These are phyloP conservation scores for Pipa parva DNA, from an alignment of 2,113 vertebrate genomes.

Conservation along the genomic window DNA sequence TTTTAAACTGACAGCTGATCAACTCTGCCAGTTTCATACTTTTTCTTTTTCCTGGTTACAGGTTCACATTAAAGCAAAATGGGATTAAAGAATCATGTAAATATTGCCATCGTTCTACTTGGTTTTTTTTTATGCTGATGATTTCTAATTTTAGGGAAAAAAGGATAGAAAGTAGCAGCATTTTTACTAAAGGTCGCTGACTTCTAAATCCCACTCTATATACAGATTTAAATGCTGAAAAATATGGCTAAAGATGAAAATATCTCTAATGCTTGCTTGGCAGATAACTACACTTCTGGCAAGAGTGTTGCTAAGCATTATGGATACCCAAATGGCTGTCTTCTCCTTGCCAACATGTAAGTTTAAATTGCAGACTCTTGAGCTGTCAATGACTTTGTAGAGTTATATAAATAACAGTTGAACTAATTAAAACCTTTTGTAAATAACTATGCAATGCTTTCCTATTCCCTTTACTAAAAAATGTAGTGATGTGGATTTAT, in stretches of 20 bases:
- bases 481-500: not conserved
- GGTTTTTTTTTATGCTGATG: too few relatives aligned
- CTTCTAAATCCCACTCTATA: too few relatives aligned
- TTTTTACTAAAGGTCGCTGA: too few relatives aligned
- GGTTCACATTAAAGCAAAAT: too few relatives aligned
- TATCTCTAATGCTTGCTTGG: not conserved
- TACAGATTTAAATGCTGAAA: too few relatives aligned
- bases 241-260: not conserved
- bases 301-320: conserved; percentile 18
- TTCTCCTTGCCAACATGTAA: not conserved
- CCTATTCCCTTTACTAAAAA: conserved; percentile 16
- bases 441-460: conserved; percentile 23
- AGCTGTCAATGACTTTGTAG: conserved; percentile 11
- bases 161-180: too few relatives aligned
- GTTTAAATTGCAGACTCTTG: conserved; percentile 1
- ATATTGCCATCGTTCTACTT: too few relatives aligned
- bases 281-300: not conserved
- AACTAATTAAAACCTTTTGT: conserved; percentile 19
- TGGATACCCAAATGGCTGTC: not conserved
- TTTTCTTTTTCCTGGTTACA: too few relatives aligned
- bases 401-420: conserved; percentile 13
- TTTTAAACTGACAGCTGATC: too few relatives aligned
- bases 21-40: too few relatives aligned
- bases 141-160: too few relatives aligned
- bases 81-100: too few relatives aligned